Evolutionary conservation across 2,888 invertebrate genomes (phyloP), one percentile per base, ranked within the genome.

Genomic region (Miltochrista miniata): DNA sequence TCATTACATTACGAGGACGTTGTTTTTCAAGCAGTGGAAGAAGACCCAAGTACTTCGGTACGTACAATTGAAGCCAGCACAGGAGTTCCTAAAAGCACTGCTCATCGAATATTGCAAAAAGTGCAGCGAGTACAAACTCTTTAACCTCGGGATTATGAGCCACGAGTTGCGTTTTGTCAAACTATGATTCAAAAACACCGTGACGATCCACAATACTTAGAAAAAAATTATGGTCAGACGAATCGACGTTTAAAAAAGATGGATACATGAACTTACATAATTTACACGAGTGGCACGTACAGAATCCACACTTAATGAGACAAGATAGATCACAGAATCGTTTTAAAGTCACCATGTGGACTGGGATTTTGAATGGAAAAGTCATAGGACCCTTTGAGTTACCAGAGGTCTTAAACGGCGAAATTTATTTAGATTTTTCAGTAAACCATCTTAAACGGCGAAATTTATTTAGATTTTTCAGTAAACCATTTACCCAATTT

Each of bases 271-370:
- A n/a, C n/a, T n/a, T n/a, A n/a, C n/a, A n/a, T n/a, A n/a, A n/a
- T n/a, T n/a, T n/a, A n/a, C n/a, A n/a, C n/a, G n/a, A n/a, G n/a
- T n/a, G n/a, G n/a, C n/a, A n/a, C n/a, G n/a, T n/a, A 14, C 14
- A 41, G 10, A 41, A 41, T 14, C 41, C 41, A 7, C 13, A 31
- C 9, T 31, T 33, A 33, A 31, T 33, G 11, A 31, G 31, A 15
- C 8, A 42, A 15, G 42, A 42, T 11, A 8, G 42, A 10, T 31
- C 33, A 7, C 33, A 42, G 9, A 33, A 31, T 33, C 31, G 33
- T 11, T 42, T 42, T 33, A 44, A 38, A 45, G 36, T 48, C 7
- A 41, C 30, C 31, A 14, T 41, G 41, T 41, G 31, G 42, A 42
- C 33, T 15, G 42, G 33, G 15, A 42, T 42, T 13, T 13, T 31